Base-by-base conservation (phyloP, 1,140 invertebrate species). In the Plectrocnemia conspersa region DNA sequence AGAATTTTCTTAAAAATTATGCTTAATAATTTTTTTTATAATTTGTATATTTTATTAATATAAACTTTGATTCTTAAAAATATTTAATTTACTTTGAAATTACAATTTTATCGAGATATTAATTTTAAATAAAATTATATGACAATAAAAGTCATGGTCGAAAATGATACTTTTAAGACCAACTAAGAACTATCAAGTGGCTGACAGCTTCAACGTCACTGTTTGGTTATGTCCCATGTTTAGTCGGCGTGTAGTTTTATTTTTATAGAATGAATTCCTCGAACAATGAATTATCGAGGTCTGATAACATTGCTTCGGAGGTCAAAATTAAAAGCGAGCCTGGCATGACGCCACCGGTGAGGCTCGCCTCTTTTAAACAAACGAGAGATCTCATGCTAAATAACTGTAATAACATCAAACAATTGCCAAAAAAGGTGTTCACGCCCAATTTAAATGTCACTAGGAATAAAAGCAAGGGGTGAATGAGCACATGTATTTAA, bases 371-470 rank as follows among this genome's bases (percentile, higher is more conserved):
- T 1, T 68, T 77, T 33, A 77, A 77, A 44, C 66, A 75, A 15
- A 74, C 77, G 0, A 65, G 78, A 42, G 78, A 80, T 55, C 64
- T 79, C 6, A 74, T 75, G 0, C 63, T 80, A 0, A 77, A 77
- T 15, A 50, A 25, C 16, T 1, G 13, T 7, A 40, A 15, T 25
- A 67, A 65, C 21, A 63, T 62, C 21, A 74, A 74, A 62, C 23
- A 24, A 10, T 65, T 67, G 3, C 68, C 69, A 52, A 76, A 73
- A 63, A 75, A 75, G 67, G 64, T 75, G 52, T 72, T 75, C 50
- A 67, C 64, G 15, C 73, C 73, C 3, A 74, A 76, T 63, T 65
- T 74, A 49, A 74, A 75, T 58, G 71, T 70, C 11, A 44, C 67
- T 36, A 69, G 74, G 56, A 75, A 74, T 63, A 74, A 74, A 65